Evolutionary conservation across 2,113 vertebrate genomes (phyloP).

Genomic region (Gracilinanus agilis): DNA sequence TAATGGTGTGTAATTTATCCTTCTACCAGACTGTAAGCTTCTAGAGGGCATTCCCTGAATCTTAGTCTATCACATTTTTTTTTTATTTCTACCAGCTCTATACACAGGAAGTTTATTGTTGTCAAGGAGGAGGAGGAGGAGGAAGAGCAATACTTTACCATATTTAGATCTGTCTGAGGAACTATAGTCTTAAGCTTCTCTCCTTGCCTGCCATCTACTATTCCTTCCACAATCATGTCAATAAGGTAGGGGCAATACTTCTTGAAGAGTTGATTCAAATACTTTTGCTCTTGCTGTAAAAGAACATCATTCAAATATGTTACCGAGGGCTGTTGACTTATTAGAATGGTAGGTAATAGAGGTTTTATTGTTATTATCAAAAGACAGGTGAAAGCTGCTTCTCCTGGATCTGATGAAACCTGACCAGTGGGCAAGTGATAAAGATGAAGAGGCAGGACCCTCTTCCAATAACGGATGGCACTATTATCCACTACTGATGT

Average conservation of each 20-base stretch:
- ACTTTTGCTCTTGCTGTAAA: conserved; percentile 83
- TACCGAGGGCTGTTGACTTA: neutral
- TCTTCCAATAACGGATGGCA: neutral
- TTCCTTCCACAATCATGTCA: conserved; percentile 93
- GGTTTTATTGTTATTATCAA: neutral
- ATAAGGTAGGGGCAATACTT: conserved; percentile 93
- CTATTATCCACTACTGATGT: neutral
- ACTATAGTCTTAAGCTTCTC: conserved; percentile 92
- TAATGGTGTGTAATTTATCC: neutral
- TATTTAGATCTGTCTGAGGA: conserved; percentile 96
- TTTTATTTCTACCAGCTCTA: too few relatives aligned
- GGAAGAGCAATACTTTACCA: conserved; percentile 84
- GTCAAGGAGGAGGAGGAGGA: neutral
- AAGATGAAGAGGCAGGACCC: neutral
- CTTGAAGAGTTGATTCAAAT: conserved; percentile 88
- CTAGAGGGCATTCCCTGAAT: too few relatives aligned
- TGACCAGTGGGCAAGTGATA: neutral
- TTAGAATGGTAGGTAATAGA: neutral
- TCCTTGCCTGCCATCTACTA: conserved; percentile 90
- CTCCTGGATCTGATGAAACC: neutral
- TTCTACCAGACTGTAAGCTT: too few relatives aligned
- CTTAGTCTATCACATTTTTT: too few relatives aligned
- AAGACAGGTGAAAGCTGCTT: neutral
- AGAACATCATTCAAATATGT: conserved; percentile 13
- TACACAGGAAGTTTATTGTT: neutral